phyloP scores from a whole-genome alignment of 2,797 vertebrate species.

The Periophthalmus magnuspinnatus region DNA sequence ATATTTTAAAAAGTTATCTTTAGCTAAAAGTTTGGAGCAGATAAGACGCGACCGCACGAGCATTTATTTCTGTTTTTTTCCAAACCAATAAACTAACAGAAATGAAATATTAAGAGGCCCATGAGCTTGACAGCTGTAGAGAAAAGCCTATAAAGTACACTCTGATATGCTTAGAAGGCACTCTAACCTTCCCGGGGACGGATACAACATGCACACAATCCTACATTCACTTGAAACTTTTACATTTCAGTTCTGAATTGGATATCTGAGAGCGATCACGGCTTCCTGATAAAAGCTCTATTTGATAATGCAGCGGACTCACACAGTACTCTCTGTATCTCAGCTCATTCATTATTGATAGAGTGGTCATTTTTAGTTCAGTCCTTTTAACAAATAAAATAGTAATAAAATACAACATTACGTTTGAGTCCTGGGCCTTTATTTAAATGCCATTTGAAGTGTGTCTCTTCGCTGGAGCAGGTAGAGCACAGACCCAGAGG shows the following conservation, averaged over 20 bases:
- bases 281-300: conserved; percentile 80
- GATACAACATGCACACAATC: conserved; percentile 67
- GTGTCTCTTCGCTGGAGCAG: conserved; percentile 42
- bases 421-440: conserved; percentile 41
- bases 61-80: conserved; percentile 31
- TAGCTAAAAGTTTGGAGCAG: conserved; percentile 30
- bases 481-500: conserved; percentile 35
- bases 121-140: conserved; percentile 43
- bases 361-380: conserved; percentile 75
- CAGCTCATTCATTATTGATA: conserved; percentile 74
- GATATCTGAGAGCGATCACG: conserved; percentile 74
- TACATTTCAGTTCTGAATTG: conserved; percentile 79
- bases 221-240: conserved; percentile 78
- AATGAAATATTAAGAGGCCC: conserved; percentile 75
- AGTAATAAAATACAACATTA: conserved; percentile 80
- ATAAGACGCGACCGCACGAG: conserved; percentile 34
- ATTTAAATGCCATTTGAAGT: conserved; percentile 63
- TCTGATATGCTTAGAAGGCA: conserved; percentile 63
- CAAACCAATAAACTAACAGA: conserved; percentile 67
- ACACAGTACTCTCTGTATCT: conserved; percentile 71
- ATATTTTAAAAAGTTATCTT: conserved; percentile 20
- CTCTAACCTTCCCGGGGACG: conserved; percentile 46
- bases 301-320: conserved; percentile 75
- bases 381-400: conserved; percentile 83
- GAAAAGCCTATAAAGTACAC: conserved; percentile 57